These are phyloP conservation scores for Galerucella pusilla DNA, from an alignment of 2,888 invertebrate species.

Conservation along the genomic window DNA sequence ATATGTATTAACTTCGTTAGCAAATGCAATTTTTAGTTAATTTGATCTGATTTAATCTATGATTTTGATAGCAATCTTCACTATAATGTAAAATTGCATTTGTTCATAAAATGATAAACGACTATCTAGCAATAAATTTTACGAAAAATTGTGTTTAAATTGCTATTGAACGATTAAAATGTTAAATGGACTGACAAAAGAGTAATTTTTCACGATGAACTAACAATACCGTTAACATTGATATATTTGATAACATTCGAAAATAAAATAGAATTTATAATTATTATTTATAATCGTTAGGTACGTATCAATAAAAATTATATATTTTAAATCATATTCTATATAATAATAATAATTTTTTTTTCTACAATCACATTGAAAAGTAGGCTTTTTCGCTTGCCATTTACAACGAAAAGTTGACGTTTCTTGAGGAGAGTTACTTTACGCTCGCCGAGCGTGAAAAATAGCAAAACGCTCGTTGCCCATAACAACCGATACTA, in stretches of 20 bases:
- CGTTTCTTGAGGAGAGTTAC: no score
- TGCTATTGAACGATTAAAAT: conserved; percentile 22
- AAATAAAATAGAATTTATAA: conserved; percentile 21
- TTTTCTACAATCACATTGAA: no score
- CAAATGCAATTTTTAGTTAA: background rate
- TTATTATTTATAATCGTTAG: background rate
- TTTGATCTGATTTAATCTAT: background rate
- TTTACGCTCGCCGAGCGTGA: no score
- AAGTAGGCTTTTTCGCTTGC: no score
- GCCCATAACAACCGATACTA: no score
- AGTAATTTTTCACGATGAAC: conserved; percentile 42
- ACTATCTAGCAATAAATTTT: conserved; percentile 11
- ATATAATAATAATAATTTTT: no score
- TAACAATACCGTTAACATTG: conserved; percentile 22
- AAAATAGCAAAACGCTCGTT: no score
- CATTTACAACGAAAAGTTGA: no score
- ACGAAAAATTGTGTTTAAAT: conserved; percentile 28
- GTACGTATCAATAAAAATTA: background rate
- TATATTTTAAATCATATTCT: background rate
- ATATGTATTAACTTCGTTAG: background rate
- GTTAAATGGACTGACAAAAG: conserved; percentile 29
- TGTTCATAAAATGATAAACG: conserved; percentile 3
- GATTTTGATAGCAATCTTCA: conserved; percentile 6
- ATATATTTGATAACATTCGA: conserved; percentile 26
- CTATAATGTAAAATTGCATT: conserved; percentile 11